Percentiles rank a stretch among this genome's conserved stretches.
phyloP scores from a whole-genome alignment of 1,140 invertebrate species.

The Trachymyrmex cornetzi region DNA sequence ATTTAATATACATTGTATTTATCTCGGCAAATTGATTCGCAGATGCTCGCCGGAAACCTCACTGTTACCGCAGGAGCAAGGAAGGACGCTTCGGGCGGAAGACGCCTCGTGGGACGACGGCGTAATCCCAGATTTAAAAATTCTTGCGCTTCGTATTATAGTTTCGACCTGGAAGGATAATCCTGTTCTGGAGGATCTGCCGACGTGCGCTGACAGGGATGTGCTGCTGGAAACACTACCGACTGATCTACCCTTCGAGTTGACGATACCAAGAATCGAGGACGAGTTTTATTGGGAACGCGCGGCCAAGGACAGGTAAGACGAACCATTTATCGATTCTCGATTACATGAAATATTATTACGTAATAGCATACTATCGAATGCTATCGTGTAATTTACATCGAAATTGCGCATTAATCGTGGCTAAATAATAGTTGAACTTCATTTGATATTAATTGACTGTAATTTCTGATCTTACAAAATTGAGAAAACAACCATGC shows the following conservation, averaged over 20 bases:
- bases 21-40: neutral
- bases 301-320: constrained; percentile 78
- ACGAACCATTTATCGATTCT: neutral
- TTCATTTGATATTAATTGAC: constrained; percentile 11
- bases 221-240: constrained; percentile 82
- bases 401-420: neutral
- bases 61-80: constrained; percentile 67
- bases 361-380: neutral
- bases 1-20: neutral
- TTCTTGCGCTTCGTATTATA: constrained; percentile 77
- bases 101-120: constrained; percentile 79
- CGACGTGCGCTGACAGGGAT: constrained; percentile 79
- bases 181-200: constrained; percentile 80
- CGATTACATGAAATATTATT: neutral
- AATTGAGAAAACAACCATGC: no score
- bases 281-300: constrained; percentile 84
- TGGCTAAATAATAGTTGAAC: neutral
- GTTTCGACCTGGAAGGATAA: constrained; percentile 76
- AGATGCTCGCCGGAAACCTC: constrained; percentile 81
- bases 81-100: constrained; percentile 78
- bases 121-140: constrained; percentile 78
- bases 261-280: constrained; percentile 78
- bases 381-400: neutral
- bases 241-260: constrained; percentile 81
- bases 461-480: neutral